These are phyloP conservation scores for Callipepla squamata DNA, from an alignment of 2,113 vertebrate genomes.

Conservation along the genomic window DNA sequence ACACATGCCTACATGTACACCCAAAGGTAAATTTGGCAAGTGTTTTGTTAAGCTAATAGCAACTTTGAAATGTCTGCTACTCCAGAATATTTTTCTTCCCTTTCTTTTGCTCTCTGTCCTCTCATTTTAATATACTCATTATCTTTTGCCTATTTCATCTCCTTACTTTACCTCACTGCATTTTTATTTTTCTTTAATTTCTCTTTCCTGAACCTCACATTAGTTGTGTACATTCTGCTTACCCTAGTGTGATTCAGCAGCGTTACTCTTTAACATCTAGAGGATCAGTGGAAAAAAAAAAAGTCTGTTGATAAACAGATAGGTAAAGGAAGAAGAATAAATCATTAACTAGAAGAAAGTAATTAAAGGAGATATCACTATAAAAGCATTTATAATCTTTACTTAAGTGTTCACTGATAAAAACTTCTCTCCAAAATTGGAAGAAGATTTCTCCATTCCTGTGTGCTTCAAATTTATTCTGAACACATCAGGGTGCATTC, in stretches of 20 bases:
- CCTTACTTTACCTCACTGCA: background rate
- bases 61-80: background rate
- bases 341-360: background rate
- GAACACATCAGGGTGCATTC: background rate
- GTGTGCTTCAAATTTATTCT: background rate
- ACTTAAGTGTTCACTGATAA: background rate
- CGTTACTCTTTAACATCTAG: background rate
- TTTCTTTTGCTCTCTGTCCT: background rate
- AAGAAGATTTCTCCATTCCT: background rate
- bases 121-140: background rate
- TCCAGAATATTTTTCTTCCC: background rate
- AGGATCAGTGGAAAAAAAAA: background rate
- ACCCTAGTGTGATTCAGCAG: background rate
- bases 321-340: background rate
- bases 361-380: background rate
- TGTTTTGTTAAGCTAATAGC: background rate
- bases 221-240: background rate
- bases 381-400: background rate
- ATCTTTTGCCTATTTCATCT: background rate
- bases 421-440: background rate
- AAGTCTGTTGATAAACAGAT: conserved; percentile 33
- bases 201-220: background rate
- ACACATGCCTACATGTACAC: background rate
- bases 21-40: background rate
- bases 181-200: background rate